Base-by-base conservation (phyloP, 1,140 invertebrate genomes). In the Pygmarrhopalites habei region DNA sequence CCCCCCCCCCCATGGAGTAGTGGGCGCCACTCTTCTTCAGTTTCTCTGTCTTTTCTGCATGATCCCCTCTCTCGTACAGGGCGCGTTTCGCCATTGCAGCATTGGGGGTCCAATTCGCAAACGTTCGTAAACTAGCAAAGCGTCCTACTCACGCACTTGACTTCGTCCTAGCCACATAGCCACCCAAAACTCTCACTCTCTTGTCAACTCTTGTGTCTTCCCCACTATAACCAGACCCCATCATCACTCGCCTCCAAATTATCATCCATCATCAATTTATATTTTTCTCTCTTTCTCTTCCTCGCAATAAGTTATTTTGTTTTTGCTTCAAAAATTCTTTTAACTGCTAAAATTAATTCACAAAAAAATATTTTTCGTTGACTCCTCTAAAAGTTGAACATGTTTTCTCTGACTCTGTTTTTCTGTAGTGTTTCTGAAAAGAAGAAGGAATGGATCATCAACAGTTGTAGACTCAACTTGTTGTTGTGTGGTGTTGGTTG, bases 101-200 rank as follows among this genome's bases (percentile, higher is more conserved):
- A 52, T 28, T 7, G 28, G 19, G 17, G 29, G 5, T 56, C 57
- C 39, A 59, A 59, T 59, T 59, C 57, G 57, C 57, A 59, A 59
- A 59, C 5, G 32, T 35, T 35, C 32, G 32, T 15, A 7, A 5
- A 15, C 32, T 35, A 5, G 32, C 32, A 7, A 29, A 52, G 23
- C 23, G 49, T 29, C 49, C 23, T 52, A 67, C 66, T 64, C 66
- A 67, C 66, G 66, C 66, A 67, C 66, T 67, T 60, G 61, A 60
- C 60, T 67, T 57, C 26, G 52, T 51, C 57, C 32, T 32, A 67
- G 21, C 39, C 62, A 41, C 49, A 57, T 39, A 28, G 21, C 46
- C 46, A 46, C 47, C 30, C 23, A n/a, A 26, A 51, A 60, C 28
- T 5, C 58, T 52, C 49, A 12, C 23, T 21, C 23, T 52, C 49